Percentiles rank a stretch among this genome's conserved stretches.
phyloP scores from a whole-genome alignment of 1,140 invertebrate genomes.

The Drosophila subobscura region DNA sequence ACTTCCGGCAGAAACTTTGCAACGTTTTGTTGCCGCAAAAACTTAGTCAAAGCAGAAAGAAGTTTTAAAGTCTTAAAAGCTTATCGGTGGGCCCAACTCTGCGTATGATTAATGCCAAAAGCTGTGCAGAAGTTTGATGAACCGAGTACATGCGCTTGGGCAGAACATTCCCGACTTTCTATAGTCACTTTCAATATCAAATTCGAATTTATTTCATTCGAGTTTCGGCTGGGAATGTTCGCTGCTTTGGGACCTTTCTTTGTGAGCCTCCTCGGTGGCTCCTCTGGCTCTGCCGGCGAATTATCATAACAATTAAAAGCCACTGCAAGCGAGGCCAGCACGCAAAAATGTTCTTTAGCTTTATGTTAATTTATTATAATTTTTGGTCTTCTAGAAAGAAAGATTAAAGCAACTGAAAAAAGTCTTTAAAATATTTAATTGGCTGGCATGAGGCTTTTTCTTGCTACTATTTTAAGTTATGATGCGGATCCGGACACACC shows the following conservation, averaged over 20 bases:
- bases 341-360: slow-evolving; percentile 58
- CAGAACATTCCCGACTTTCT: slow-evolving; percentile 36
- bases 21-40: slow-evolving; percentile 13
- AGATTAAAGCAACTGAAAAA: slow-evolving; percentile 58
- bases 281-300: slow-evolving; percentile 23
- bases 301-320: slow-evolving; percentile 75
- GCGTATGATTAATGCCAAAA: slow-evolving; percentile 55
- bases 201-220: slow-evolving; percentile 20
- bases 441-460: slow-evolving; percentile 44
- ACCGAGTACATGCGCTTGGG: slow-evolving; percentile 24
- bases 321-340: slow-evolving; percentile 51
- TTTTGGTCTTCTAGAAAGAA: slow-evolving; percentile 41
- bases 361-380: slow-evolving; percentile 79
- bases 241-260: slow-evolving; percentile 47
- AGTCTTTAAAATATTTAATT: slow-evolving; percentile 73
- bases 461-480: slow-evolving; percentile 78
- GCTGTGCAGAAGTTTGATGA: slow-evolving; percentile 42
- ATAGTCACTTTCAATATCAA: slow-evolving; percentile 51
- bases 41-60: neutral
- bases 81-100: slow-evolving; percentile 26
- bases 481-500: slow-evolving; percentile 46
- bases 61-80: slow-evolving; percentile 28
- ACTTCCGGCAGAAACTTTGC: slow-evolving; percentile 46
- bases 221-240: slow-evolving; percentile 22
- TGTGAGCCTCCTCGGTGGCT: slow-evolving; percentile 36